A percentile compares a stretch with the other conserved stretches of the same genome.
phyloP scores from a whole-genome alignment of 1,140 invertebrate genomes.

The Temnothorax nylanderi region DNA sequence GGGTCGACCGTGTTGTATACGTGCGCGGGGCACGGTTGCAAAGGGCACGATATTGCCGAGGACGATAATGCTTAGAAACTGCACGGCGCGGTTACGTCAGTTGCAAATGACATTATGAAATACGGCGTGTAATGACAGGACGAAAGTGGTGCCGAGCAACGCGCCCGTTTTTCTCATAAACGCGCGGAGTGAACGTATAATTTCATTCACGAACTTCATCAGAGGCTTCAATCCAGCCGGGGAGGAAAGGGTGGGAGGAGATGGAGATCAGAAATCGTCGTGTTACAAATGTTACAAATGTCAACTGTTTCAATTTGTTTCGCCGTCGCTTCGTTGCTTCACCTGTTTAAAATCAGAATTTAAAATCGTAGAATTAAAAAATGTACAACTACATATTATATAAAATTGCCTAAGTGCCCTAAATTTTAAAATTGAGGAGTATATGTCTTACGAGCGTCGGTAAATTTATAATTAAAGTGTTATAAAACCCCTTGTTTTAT shows the following conservation, averaged over 20 bases:
- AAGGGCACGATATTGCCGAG: constrained; percentile 64
- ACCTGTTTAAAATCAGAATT: background rate
- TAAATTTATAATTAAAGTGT: background rate
- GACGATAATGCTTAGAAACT: constrained; percentile 71
- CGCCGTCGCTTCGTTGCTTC: background rate
- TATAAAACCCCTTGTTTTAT: background rate
- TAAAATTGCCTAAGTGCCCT: background rate
- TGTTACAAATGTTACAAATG: constrained; percentile 47
- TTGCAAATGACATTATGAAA: constrained; percentile 79
- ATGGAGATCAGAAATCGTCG: background rate
- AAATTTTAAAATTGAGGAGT: background rate
- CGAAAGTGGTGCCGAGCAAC: constrained; percentile 67
- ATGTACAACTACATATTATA: background rate
- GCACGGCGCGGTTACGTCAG: constrained; percentile 75
- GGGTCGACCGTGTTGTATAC: background rate
- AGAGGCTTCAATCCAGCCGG: constrained; percentile 18
- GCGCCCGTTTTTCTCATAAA: constrained; percentile 61
- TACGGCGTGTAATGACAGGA: constrained; percentile 69
- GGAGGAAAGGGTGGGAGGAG: background rate
- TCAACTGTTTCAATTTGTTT: constrained; percentile 20
- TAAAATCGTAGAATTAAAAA: background rate
- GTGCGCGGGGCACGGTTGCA: constrained; percentile 55
- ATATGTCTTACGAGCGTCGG: background rate
- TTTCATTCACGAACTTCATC: constrained; percentile 67
- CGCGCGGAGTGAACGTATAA: constrained; percentile 65